Base-by-base conservation (phyloP, 2,113 vertebrate species). In the Rhinogobius similis region DNA sequence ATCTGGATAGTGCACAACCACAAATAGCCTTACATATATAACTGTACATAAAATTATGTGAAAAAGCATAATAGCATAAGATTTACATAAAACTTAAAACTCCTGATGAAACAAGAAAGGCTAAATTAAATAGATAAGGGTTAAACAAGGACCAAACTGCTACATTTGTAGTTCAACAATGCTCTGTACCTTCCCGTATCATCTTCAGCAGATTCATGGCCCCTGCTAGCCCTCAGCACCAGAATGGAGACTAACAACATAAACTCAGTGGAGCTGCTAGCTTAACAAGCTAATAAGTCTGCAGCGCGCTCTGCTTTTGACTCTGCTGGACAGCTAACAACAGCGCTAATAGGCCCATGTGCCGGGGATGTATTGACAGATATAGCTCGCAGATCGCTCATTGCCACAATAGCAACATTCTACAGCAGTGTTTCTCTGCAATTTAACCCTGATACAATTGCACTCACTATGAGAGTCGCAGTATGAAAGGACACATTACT, bases 261-360 rank as follows among this genome's bases (percentile, higher is more conserved):
- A 55, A 55, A 55, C 52, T 16, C 10, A 5, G 11, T 14, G 4
- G 24, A 13, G 23, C 52, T 26, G 52, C 52, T 55, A 55, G 23
- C 52, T 12, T 55, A 55, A 55, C 52, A 26, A 55, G 52, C 52
- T 55, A 55, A 55, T 55, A 55, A 55, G 23, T 55, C 52, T 55
- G 50, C 50, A 21, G 2, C 50, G 20, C 10, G 11, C 10, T 23
- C n/a, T 12, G 23, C 11, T 23, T 55, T 24, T 55, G 52, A 14
- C 52, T 55, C 23, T 0, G 23, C 13, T 5, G 11, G 52, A 26
- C 52, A 55, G 52, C 52, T 55, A 55, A 55, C 52, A 26, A 23
- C 52, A 6, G 52, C 52, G 52, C 52, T 55, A 55, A 55, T 14
- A 55, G 24, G 52, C 11, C 52, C 0, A 11, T 13, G 23, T 14